Evolutionary conservation across 2,888 invertebrate species (phyloP), one percentile per base, ranked within the genome.

Genomic region (Gymnoscelis rufifasciata): DNA sequence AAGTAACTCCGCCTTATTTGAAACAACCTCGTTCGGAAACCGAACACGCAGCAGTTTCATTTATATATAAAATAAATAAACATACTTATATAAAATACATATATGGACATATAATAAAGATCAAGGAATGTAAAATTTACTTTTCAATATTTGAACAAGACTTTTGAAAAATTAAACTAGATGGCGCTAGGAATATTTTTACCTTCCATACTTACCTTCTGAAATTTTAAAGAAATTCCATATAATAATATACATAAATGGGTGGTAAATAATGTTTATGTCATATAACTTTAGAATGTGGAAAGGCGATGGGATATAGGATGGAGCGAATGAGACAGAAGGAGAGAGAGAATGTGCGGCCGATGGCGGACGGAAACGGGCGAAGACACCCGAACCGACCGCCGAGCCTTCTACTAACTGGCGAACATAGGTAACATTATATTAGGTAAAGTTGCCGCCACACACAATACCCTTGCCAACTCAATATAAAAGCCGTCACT

Each of bases 351-450:
- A 52, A 53, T 55, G 47, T 48, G 14, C 46, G 54, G 56, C 46
- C 2, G 26, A 36, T 45, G 42, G 42, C 7, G 11, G 38, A 13
- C 45, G 45, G 41, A 23, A 38, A 46, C 52, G 54, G 45, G 51
- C 37, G 44, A 50, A 23, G 39, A 29, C 56, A 58, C 14, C 50
- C 45, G 45, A 38, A 15, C 45, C 57, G 60, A 58, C 35, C 53
- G 52, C 31, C 27, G 55, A 47, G 54, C 36, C 60, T 45, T 45
- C 28, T n/a, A 14, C 45, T 27, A 38, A 45, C 50, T 50, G 50
- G 50, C 50, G 48, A n/a, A 43, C 41, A 38, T 26, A 38, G 28
- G 4, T 11, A 33, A 27, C 12, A 29, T 14, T 14, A 19, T 10
- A 36, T 23, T n/a, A 24, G 37, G 27, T 37, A 40, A 49, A 39